Conservation (phyloP, 2,113 vertebrate genomes). For the Rhea pennata region DNA sequence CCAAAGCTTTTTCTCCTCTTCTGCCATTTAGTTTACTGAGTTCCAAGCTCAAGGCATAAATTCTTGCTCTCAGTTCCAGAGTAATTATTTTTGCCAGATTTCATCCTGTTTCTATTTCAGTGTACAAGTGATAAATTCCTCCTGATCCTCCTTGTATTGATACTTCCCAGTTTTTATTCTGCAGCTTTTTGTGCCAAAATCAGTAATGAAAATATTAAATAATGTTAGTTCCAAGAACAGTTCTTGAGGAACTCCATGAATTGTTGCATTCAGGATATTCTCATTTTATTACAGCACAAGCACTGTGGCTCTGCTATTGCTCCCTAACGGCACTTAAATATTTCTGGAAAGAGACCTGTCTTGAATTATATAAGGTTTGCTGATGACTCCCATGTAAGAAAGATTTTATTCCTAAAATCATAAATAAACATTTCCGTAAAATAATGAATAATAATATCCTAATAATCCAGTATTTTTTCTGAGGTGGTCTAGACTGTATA, state of each 20-base stretch:
- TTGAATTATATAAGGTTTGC: neutral
- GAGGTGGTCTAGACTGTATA: neutral
- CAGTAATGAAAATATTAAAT: neutral
- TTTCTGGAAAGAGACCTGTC: neutral
- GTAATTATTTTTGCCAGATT: neutral
- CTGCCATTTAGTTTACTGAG: neutral
- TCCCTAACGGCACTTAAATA: neutral
- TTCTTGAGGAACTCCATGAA: neutral
- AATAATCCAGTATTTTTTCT: neutral
- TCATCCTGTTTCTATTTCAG: neutral
- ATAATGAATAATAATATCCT: neutral
- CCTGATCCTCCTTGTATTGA: neutral
- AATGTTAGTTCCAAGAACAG: neutral
- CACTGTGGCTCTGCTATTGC: neutral
- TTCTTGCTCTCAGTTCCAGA: neutral
- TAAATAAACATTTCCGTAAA: neutral
- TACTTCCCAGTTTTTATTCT: neutral
- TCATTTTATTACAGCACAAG: neutral
- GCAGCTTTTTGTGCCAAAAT: neutral
- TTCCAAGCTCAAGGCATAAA: neutral
- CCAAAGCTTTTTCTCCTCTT: neutral
- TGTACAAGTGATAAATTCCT: neutral
- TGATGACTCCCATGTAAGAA: neutral
- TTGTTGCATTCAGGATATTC: neutral
- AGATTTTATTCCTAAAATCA: neutral